Evolutionary conservation across 2,113 vertebrate genomes (phyloP).

Genomic region (Macquaria ambigua): DNA sequence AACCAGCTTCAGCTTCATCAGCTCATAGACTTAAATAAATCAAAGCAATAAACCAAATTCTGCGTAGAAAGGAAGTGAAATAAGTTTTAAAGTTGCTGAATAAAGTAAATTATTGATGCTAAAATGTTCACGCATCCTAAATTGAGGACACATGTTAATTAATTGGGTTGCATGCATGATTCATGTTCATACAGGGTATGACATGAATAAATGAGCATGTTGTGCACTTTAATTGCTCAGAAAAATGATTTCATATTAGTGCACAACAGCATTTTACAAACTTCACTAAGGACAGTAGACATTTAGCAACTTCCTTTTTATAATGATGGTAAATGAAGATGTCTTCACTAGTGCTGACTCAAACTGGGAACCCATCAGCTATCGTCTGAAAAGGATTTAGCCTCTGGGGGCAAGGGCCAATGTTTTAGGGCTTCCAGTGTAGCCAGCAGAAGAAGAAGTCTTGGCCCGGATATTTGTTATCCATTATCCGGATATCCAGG

Average conservation of each 20-base stretch:
- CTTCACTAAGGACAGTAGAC: background rate
- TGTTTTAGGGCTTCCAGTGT: too few relatives aligned
- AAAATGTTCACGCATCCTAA: background rate
- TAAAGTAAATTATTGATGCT: background rate
- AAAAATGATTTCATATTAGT: background rate
- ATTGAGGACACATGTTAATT: background rate
- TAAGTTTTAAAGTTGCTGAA: background rate
- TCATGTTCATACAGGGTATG: background rate
- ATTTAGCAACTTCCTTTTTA: background rate
- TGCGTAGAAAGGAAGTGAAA: background rate
- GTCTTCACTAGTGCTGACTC: background rate
- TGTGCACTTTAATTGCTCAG: background rate
- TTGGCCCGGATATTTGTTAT: too few relatives aligned
- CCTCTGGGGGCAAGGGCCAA: too few relatives aligned
- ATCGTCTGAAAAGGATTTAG: too few relatives aligned
- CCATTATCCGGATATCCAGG: too few relatives aligned
- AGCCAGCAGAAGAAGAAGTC: too few relatives aligned
- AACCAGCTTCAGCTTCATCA: background rate
- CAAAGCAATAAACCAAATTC: background rate
- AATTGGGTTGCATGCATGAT: conserved; percentile 17
- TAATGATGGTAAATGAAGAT: background rate
- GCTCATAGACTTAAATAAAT: background rate
- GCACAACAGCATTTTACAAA: background rate
- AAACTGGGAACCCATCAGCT: too few relatives aligned
- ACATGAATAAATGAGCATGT: background rate